A percentile compares a stretch with the other conserved stretches of the same genome.
These are phyloP conservation scores for Tinea semifulvella DNA, from an alignment of 2,888 invertebrate genomes.

Conservation along the genomic window DNA sequence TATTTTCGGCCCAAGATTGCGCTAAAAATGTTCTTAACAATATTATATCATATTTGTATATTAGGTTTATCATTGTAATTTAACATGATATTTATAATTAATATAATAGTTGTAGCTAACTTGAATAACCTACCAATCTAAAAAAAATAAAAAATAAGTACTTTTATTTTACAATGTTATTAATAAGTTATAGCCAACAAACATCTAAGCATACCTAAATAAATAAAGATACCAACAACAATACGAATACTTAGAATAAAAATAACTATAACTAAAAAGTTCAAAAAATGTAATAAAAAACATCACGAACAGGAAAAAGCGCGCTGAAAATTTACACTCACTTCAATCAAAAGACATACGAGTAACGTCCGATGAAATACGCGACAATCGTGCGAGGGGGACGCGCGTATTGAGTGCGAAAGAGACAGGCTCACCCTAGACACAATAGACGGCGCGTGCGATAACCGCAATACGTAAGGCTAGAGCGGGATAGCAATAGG, in stretches of 20 bases:
- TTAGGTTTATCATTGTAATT: background rate
- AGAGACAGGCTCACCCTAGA: conserved; percentile 44
- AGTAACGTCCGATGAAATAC: conserved; percentile 45
- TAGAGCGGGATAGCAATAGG: conserved; percentile 7
- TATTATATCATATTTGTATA: background rate
- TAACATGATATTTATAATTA: too few species aligned
- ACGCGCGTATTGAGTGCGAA: conserved; percentile 39
- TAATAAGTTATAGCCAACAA: too few species aligned
- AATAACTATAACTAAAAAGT: background rate
- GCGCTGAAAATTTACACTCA: conserved; percentile 64
- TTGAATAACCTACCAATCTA: too few species aligned
- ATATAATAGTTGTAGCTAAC: too few species aligned
- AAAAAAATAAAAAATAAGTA: too few species aligned
- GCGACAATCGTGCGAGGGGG: conserved; percentile 50
- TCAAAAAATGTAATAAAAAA: conserved; percentile 34
- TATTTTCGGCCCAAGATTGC: conserved; percentile 32
- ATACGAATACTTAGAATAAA: too few species aligned
- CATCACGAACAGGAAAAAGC: too few species aligned
- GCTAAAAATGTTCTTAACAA: background rate
- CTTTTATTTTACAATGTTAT: too few species aligned
- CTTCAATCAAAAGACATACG: conserved; percentile 61
- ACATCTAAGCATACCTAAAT: too few species aligned
- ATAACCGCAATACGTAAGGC: background rate
- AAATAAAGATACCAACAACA: too few species aligned
- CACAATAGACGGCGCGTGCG: conserved; percentile 39